Conservation (phyloP, 2,888 invertebrate species). For the Drosophila subquinaria region DNA sequence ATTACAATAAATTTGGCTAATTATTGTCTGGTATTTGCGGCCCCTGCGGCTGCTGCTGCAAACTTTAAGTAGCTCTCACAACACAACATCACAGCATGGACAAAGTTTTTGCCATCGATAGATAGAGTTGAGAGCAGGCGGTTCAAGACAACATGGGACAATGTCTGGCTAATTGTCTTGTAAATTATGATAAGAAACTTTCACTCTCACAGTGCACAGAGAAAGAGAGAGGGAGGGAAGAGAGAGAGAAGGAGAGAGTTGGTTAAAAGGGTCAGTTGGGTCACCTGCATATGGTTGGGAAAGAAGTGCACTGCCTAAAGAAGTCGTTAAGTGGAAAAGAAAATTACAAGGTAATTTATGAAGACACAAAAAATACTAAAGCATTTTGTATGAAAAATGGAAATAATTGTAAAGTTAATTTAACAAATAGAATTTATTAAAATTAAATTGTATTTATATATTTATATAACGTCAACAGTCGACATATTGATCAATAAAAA, state of each 20-base stretch:
- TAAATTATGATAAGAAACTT: constrained; percentile 80
- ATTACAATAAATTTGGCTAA: constrained; percentile 83
- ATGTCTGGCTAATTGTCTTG: constrained; percentile 79
- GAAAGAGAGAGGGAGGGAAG: not conserved
- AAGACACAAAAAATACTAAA: too few relatives aligned
- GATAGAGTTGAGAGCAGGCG: constrained; percentile 55
- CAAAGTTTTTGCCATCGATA: constrained; percentile 78
- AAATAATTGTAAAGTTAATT: too few relatives aligned
- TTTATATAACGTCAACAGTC: too few relatives aligned
- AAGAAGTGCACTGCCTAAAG: constrained; percentile 17
- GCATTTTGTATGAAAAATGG: too few relatives aligned
- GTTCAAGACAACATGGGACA: constrained; percentile 10
- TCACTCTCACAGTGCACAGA: constrained; percentile 37
- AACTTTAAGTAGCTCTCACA: constrained; percentile 73
- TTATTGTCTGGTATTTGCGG: constrained; percentile 74
- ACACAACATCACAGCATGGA: constrained; percentile 42
- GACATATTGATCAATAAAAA: too few relatives aligned
- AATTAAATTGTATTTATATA: too few relatives aligned
- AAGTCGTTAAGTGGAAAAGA: not conserved
- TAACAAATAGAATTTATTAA: too few relatives aligned
- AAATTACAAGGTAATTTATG: not conserved
- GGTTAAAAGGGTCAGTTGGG: constrained; percentile 68
- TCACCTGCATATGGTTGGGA: constrained; percentile 48
- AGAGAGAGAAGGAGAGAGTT: constrained; percentile 19
- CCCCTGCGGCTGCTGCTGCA: constrained; percentile 30